A percentile compares a stretch with the other conserved stretches of the same genome.
These are phyloP conservation scores for Hemitrygon akajei DNA, from an alignment of 2,797 vertebrate genomes.

Conservation along the genomic window DNA sequence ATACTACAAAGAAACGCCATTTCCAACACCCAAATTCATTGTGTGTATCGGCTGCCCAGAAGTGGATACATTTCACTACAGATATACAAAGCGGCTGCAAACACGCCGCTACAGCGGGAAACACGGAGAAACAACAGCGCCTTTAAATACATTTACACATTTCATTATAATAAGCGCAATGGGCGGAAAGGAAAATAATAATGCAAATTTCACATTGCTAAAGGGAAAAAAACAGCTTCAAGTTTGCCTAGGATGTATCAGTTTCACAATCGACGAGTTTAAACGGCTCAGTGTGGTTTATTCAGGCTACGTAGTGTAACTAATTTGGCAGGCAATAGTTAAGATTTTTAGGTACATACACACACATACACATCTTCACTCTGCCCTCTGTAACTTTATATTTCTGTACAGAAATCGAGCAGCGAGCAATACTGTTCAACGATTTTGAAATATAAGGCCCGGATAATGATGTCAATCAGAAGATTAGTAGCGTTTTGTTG, in stretches of 20 bases:
- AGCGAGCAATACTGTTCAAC: too few species aligned
- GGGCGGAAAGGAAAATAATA: background rate
- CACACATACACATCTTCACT: background rate
- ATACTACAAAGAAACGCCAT: constrained; percentile 35
- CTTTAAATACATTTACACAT: background rate
- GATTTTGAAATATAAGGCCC: background rate
- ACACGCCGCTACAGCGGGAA: background rate
- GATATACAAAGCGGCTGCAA: background rate
- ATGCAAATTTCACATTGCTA: background rate
- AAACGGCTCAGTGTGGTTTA: background rate
- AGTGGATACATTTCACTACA: background rate
- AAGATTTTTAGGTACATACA: background rate
- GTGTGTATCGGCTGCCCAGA: background rate
- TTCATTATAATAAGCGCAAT: background rate
- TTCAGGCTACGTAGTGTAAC: background rate
- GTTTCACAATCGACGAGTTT: background rate
- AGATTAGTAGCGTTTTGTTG: background rate
- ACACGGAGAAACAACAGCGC: background rate
- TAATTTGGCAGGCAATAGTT: background rate
- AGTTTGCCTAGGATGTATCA: constrained; percentile 12
- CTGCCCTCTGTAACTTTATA: background rate
- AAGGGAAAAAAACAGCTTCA: background rate
- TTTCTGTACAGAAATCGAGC: too few species aligned
- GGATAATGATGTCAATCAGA: constrained; percentile 11
- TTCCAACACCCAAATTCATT: constrained; percentile 30